Evolutionary conservation across 2,888 invertebrate genomes (phyloP).

Genomic region (Deroplatys truncata): DNA sequence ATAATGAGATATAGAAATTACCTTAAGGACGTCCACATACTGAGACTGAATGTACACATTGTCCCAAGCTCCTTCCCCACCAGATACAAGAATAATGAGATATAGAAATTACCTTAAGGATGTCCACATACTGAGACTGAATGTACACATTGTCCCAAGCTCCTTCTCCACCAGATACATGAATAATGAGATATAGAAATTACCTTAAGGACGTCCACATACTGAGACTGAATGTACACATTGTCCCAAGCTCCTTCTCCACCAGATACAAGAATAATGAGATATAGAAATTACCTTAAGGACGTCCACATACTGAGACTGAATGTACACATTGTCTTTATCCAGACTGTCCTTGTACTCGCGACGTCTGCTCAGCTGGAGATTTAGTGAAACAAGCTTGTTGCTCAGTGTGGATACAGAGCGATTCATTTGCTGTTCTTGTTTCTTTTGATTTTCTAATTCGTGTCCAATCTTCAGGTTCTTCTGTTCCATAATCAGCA

Average conservation of each 20-base stretch:
- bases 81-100: no score
- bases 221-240: slow-evolving; percentile 48
- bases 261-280: no score
- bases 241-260: no score
- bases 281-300: slow-evolving; percentile 45
- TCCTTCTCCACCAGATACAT: no score
- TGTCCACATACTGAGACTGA: slow-evolving; percentile 50
- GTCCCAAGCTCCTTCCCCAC: slow-evolving; percentile 34
- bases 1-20: slow-evolving; percentile 30
- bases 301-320: slow-evolving; percentile 49
- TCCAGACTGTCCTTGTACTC: slow-evolving; percentile 53
- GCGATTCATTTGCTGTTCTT: slow-evolving; percentile 55
- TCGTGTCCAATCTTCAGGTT: slow-evolving; percentile 64
- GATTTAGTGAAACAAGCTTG: slow-evolving; percentile 55
- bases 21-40: slow-evolving; percentile 51
- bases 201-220: slow-evolving; percentile 51
- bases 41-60: slow-evolving; percentile 53
- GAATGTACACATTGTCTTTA: slow-evolving; percentile 52
- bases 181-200: neutral
- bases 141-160: slow-evolving; percentile 48
- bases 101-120: slow-evolving; percentile 47
- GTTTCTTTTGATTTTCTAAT: slow-evolving; percentile 53
- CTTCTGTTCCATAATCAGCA: slow-evolving; percentile 67
- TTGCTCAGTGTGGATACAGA: slow-evolving; percentile 58
- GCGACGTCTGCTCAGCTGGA: slow-evolving; percentile 53